phyloP scores from a whole-genome alignment of 1,140 invertebrate species.

The Octopus sinensis region DNA sequence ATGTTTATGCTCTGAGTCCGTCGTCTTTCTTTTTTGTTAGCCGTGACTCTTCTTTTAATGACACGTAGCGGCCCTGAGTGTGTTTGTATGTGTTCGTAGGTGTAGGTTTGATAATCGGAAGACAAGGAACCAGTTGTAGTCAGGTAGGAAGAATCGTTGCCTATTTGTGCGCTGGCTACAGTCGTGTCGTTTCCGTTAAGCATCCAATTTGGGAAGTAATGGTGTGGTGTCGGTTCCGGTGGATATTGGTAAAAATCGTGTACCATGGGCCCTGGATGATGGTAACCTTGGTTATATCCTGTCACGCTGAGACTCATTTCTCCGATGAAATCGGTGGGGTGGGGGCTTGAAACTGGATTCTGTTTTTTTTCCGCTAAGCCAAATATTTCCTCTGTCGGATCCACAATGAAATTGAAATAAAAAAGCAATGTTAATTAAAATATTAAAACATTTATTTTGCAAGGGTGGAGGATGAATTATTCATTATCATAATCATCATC shows the following conservation, averaged over 20 bases:
- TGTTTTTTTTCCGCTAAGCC: neutral
- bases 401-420: neutral
- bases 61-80: constrained; percentile 35
- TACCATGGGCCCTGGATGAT: constrained; percentile 25
- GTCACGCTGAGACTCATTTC: constrained; percentile 38
- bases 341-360: neutral
- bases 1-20: constrained; percentile 90
- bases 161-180: constrained; percentile 19
- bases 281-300: constrained; percentile 34
- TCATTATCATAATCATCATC: too few relatives aligned
- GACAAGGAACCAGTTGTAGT: constrained; percentile 20
- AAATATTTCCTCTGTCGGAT: neutral
- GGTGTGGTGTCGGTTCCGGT: constrained; percentile 16
- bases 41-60: constrained; percentile 47
- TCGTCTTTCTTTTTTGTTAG: constrained; percentile 90
- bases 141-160: constrained; percentile 1
- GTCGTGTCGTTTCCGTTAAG: constrained; percentile 28
- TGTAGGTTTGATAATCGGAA: constrained; percentile 19
- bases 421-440: too few relatives aligned
- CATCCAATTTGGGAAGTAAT: constrained; percentile 38
- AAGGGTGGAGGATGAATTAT: too few relatives aligned
- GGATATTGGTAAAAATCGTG: constrained; percentile 29
- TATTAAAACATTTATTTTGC: too few relatives aligned
- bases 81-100: constrained; percentile 13
- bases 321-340: neutral